phyloP scores from a whole-genome alignment of 2,797 vertebrate genomes.

The Chromobotia macracanthus region DNA sequence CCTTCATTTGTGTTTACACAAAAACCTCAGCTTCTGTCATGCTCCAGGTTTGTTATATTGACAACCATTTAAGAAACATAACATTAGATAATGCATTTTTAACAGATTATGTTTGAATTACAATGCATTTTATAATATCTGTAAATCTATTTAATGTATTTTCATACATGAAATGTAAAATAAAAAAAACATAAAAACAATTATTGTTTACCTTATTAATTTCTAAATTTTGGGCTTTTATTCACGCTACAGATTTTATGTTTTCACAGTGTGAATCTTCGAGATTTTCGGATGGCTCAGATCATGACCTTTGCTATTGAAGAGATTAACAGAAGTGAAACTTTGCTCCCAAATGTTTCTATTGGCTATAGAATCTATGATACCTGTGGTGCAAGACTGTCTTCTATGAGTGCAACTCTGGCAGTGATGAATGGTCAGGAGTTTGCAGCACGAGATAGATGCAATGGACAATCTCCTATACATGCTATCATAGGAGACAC shows the following conservation, averaged over 20 bases:
- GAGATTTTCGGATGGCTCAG: constrained; percentile 77
- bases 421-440: constrained; percentile 70
- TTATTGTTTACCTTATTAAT: no score
- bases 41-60: constrained; percentile 70
- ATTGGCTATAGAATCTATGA: constrained; percentile 78
- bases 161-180: no score
- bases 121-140: no score
- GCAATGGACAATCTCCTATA: constrained; percentile 69
- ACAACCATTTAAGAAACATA: no score
- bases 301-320: constrained; percentile 77
- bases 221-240: constrained; percentile 57
- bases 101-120: no score
- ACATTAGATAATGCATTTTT: no score
- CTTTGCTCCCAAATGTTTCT: constrained; percentile 72
- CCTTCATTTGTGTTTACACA: constrained; percentile 67
- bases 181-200: no score
- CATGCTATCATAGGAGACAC: constrained; percentile 77
- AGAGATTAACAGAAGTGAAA: constrained; percentile 73
- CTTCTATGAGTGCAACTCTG: constrained; percentile 73
- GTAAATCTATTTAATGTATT: no score
- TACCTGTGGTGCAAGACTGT: constrained; percentile 73
- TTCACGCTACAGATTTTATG: constrained; percentile 36
- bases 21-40: constrained; percentile 67
- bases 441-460: constrained; percentile 44
- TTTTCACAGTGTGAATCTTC: constrained; percentile 69